These are phyloP conservation scores for Lutjanus argentimaculatus DNA, from an alignment of 2,797 vertebrate genomes.

Conservation along the genomic window DNA sequence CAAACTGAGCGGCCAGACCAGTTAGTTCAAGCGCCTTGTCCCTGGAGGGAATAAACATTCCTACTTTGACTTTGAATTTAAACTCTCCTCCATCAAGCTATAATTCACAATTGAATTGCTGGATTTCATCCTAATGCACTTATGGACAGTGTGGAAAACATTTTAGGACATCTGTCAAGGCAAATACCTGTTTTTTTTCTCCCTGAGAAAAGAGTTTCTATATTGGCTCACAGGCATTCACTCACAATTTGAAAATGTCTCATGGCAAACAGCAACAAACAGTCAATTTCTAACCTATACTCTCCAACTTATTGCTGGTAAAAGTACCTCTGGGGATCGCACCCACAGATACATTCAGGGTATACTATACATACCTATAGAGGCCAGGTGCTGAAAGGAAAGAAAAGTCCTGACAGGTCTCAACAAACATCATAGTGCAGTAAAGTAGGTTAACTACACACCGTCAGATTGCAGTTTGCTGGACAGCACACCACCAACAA, in stretches of 20 bases:
- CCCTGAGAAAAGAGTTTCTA: slow-evolving; percentile 17
- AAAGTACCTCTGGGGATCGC: slow-evolving; percentile 31
- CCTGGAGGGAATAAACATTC: slow-evolving; percentile 15
- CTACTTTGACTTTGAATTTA: slow-evolving; percentile 22
- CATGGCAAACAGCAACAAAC: slow-evolving; percentile 22
- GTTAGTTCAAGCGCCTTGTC: slow-evolving; percentile 12
- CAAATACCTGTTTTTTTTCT: slow-evolving; percentile 5
- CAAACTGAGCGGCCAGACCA: slow-evolving; percentile 10
- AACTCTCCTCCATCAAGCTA: slow-evolving; percentile 25
- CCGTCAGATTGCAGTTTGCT: slow-evolving; percentile 22
- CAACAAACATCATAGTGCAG: slow-evolving; percentile 69
- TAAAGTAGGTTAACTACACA: slow-evolving; percentile 65
- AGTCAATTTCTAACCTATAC: not conserved
- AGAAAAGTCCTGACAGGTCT: slow-evolving; percentile 75
- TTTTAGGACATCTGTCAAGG: slow-evolving; percentile 32
- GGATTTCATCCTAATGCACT: slow-evolving; percentile 41
- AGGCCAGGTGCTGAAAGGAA: slow-evolving; percentile 76
- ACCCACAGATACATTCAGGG: slow-evolving; percentile 43
- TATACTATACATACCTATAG: slow-evolving; percentile 70
- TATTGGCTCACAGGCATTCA: not conserved
- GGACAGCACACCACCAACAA: slow-evolving; percentile 36
- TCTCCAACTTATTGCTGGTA: slow-evolving; percentile 17
- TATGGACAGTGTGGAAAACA: slow-evolving; percentile 34
- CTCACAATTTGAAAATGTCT: slow-evolving; percentile 14
- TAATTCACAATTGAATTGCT: slow-evolving; percentile 39